Percentiles rank a stretch among this genome's conserved stretches.
These are phyloP conservation scores for Poeciliopsis occidentalis DNA, from an alignment of 2,113 vertebrate species.

Conservation along the genomic window DNA sequence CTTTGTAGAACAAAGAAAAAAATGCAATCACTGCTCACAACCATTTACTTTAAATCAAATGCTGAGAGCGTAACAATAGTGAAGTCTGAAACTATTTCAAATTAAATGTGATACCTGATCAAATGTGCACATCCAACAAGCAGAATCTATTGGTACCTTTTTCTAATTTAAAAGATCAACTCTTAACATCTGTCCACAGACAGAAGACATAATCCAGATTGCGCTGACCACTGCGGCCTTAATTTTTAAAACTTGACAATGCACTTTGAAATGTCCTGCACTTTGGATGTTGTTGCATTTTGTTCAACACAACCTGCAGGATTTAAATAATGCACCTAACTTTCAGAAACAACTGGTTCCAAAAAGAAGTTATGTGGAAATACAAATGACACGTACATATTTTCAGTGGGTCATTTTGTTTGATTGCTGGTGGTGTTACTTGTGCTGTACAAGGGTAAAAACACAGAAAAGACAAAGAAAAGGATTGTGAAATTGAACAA, in stretches of 20 bases:
- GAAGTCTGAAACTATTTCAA: background rate
- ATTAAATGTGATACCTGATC: background rate
- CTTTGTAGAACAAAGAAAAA: background rate
- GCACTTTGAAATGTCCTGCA: background rate
- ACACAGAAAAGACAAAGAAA: background rate
- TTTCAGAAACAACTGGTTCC: background rate
- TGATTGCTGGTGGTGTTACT: background rate
- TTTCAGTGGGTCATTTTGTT: background rate
- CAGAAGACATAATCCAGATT: background rate
- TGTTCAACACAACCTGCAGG: background rate
- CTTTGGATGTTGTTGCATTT: background rate
- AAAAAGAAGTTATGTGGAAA: background rate
- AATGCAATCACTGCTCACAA: background rate
- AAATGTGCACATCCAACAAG: background rate
- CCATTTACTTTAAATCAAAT: background rate
- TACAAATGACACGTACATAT: background rate
- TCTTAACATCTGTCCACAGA: background rate
- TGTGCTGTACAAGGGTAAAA: background rate
- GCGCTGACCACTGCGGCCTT: slow-evolving; percentile 1
- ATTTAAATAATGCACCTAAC: background rate
- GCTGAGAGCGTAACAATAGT: background rate
- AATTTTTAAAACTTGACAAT: background rate
- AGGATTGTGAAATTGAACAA: background rate
- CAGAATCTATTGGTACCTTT: background rate
- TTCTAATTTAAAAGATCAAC: background rate